Conservation (phyloP, 2,797 vertebrate genomes). For the Zenarchopterus dispar region DNA sequence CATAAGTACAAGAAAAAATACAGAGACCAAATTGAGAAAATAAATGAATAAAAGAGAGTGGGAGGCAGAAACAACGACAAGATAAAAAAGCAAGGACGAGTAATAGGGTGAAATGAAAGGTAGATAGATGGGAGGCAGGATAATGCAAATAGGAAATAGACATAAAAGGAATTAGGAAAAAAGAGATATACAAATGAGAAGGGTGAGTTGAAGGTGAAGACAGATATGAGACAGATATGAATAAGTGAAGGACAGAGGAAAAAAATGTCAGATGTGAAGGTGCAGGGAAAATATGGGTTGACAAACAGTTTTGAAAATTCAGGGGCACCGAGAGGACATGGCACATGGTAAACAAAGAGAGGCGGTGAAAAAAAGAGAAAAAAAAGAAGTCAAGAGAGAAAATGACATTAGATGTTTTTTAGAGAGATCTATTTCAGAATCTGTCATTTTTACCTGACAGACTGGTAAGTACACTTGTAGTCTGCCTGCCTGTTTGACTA, state of each 20-base stretch:
- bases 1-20: background rate
- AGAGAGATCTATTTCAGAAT: constrained; percentile 16
- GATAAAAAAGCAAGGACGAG: constrained; percentile 10
- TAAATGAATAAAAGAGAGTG: too few relatives aligned
- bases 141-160: constrained; percentile 21
- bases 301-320: constrained; percentile 49
- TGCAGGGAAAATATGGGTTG: constrained; percentile 24
- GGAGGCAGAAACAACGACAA: too few relatives aligned
- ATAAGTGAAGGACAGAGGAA: too few relatives aligned
- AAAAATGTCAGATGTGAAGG: constrained; percentile 46
- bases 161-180: constrained; percentile 46
- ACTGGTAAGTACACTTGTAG: constrained; percentile 24
- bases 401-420: constrained; percentile 10
- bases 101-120: constrained; percentile 58
- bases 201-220: constrained; percentile 60
- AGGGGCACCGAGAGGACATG: constrained; percentile 52
- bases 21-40: too few relatives aligned
- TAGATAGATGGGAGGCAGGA: constrained; percentile 34
- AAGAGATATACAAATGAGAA: constrained; percentile 53
- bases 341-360: background rate
- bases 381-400: constrained; percentile 9
- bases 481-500: constrained; percentile 13
- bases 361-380: constrained; percentile 1
- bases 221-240: constrained; percentile 1
- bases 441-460: constrained; percentile 32